A percentile compares a stretch with the other conserved stretches of the same genome.
These are phyloP conservation scores for Eudorcas thomsonii DNA, from an alignment of 2,113 vertebrate species.

Conservation along the genomic window DNA sequence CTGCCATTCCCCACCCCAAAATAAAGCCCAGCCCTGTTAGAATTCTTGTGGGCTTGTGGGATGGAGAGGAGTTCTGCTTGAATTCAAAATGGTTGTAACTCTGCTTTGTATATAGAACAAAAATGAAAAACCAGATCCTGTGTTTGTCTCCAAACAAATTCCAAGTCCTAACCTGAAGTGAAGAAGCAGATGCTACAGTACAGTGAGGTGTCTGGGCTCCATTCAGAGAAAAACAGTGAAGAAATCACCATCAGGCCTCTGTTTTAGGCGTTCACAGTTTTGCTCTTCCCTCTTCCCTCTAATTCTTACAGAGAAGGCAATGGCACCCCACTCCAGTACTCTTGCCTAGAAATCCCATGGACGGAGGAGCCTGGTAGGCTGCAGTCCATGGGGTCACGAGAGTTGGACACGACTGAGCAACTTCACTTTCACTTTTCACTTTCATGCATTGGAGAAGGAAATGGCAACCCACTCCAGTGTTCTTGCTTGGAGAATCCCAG, in stretches of 20 bases:
- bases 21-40: not conserved
- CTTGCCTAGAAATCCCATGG: not conserved
- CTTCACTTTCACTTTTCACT: too few species aligned
- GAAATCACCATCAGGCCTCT: not conserved
- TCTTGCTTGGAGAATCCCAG: not conserved
- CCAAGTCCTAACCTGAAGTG: slow-evolving; percentile 4
- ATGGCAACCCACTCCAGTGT: not conserved
- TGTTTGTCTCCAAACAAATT: slow-evolving; percentile 52
- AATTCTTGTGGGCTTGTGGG: slow-evolving; percentile 52
- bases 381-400: not conserved
- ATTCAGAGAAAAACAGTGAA: not conserved
- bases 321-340: not conserved
- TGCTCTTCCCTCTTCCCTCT: not conserved
- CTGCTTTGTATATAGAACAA: slow-evolving; percentile 9
- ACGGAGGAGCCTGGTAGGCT: not conserved
- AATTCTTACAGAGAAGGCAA: not conserved
- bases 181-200: not conserved
- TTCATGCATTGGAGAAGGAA: not conserved
- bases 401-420: too few species aligned
- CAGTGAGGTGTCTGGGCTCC: not conserved
- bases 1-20: not conserved
- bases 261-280: not conserved
- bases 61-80: slow-evolving; percentile 8
- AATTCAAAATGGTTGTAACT: slow-evolving; percentile 56
- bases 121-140: slow-evolving; percentile 51